Evolutionary conservation across 2,113 vertebrate species (phyloP), one percentile per base, ranked within the genome.

Genomic region (Henicopernis longicauda): DNA sequence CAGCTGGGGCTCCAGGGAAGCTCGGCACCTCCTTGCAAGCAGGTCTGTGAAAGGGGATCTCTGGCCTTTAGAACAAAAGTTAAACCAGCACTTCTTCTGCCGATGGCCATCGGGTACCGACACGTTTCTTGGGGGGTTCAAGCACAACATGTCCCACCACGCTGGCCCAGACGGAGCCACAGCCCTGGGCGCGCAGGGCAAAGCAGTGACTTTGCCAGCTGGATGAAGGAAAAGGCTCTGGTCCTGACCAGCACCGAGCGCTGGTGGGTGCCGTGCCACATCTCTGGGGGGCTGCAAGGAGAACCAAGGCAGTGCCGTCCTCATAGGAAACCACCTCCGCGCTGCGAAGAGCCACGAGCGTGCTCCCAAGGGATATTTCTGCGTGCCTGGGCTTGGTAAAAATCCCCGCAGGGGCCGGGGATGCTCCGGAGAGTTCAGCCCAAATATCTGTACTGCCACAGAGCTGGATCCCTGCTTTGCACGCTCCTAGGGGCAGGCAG

Each of bases 291-390:
- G 18, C 73, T 80, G 84, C 44, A 10, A 29, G 57, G 44, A 65
- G 57, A 76, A 11, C 34, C 62, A 10, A 10, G 62, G 85, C 57
- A 19, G 54, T 8, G 32, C 44, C 16, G 55, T 17, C 26, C 40
- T 38, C 1, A 0, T 3, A 26, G 3, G 38, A 73, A 63, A 5
- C 15, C 70, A 57, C 19, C 11, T 25, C 23, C 47, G 21, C 4
- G 0, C 23, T 5, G 8, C 0, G 5, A 36, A 54, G 62, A 71
- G 19, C 54, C 54, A 54, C 0, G 1, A 7, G 36, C 0, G 16
- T 14, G 23, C 32, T 54, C 47, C 55, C 38, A 25, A 52, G 31
- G n/a, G 82, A n/a, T 27, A 19, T 3, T 63, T 18, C 72, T 27
- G 29, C 10, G 0, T 38, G 57, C 31, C 52, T 32, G 29, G 36